Percentiles rank a stretch among this genome's conserved stretches.
phyloP scores from a whole-genome alignment of 2,888 invertebrate genomes.

The Perithous albicinctus region DNA sequence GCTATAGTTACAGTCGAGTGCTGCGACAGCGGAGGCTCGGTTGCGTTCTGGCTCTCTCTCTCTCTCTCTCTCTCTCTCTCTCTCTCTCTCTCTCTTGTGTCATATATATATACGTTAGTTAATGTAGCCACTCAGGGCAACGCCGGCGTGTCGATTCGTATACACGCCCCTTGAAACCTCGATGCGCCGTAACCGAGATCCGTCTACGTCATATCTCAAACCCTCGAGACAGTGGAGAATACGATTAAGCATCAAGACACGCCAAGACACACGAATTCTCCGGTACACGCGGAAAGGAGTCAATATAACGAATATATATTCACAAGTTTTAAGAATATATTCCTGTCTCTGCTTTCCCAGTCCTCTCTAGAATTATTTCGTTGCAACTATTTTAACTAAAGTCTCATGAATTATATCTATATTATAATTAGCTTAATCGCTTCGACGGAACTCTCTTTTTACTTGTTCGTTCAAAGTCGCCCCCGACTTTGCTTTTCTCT shows the following conservation, averaged over 20 bases:
- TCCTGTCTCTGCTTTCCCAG: too few species aligned
- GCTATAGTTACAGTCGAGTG: constrained; percentile 66
- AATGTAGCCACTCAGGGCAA: constrained; percentile 74
- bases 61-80: constrained; percentile 18
- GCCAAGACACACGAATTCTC: not conserved
- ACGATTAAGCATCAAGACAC: constrained; percentile 32
- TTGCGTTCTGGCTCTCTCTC: not conserved
- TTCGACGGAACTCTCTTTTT: too few species aligned
- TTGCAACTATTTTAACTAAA: too few species aligned
- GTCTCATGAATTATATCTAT: too few species aligned
- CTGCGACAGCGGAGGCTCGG: constrained; percentile 14
- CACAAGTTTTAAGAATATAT: too few species aligned
- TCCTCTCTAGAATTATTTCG: too few species aligned
- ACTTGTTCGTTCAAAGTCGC: too few species aligned
- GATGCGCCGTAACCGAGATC: constrained; percentile 12
- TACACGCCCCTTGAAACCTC: constrained; percentile 41
- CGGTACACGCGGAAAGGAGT: constrained; percentile 22
- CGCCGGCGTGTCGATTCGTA: constrained; percentile 73
- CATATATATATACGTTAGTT: too few species aligned
- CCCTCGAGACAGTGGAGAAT: constrained; percentile 44
- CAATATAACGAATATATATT: constrained; percentile 37
- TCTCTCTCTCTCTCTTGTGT: constrained; percentile 43
- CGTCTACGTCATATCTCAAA: constrained; percentile 21
- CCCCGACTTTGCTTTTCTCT: too few species aligned
- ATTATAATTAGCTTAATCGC: too few species aligned